phyloP scores from a whole-genome alignment of 2,113 vertebrate species.

The Himantopus leucocephalus region DNA sequence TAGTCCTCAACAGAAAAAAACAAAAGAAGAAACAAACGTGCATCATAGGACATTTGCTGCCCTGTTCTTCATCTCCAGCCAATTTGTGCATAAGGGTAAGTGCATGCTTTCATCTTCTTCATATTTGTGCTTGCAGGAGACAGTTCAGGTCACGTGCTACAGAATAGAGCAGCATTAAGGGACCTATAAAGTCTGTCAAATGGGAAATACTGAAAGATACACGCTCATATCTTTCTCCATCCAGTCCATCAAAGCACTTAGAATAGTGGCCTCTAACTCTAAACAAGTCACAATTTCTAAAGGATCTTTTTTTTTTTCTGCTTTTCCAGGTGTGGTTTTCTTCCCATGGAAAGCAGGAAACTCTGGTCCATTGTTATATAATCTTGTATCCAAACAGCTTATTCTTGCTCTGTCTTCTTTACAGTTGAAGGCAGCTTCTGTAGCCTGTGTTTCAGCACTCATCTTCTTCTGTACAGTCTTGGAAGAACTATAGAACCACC shows the following conservation, averaged over 20 bases:
- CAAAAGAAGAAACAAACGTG: fast-evolving
- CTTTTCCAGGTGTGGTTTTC: not conserved
- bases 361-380: not conserved
- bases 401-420: not conserved
- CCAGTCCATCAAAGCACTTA: not conserved
- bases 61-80: not conserved
- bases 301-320: not conserved
- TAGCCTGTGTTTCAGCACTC: not conserved
- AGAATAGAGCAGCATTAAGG: not conserved
- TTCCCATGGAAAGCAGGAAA: not conserved
- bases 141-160: not conserved
- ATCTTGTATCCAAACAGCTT: not conserved
- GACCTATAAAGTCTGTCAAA: not conserved
- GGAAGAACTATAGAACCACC: not conserved
- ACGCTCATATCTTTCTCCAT: not conserved
- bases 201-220: not conserved
- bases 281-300: not conserved
- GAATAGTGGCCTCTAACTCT: not conserved
- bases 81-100: not conserved
- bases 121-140: not conserved
- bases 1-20: not conserved
- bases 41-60: not conserved
- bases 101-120: not conserved
- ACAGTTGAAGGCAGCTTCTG: fast-evolving
- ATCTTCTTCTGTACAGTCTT: not conserved